Evolutionary conservation across 2,888 invertebrate species (phyloP), one percentile per base, ranked within the genome.

Genomic region (Entomobrya multifasciata): DNA sequence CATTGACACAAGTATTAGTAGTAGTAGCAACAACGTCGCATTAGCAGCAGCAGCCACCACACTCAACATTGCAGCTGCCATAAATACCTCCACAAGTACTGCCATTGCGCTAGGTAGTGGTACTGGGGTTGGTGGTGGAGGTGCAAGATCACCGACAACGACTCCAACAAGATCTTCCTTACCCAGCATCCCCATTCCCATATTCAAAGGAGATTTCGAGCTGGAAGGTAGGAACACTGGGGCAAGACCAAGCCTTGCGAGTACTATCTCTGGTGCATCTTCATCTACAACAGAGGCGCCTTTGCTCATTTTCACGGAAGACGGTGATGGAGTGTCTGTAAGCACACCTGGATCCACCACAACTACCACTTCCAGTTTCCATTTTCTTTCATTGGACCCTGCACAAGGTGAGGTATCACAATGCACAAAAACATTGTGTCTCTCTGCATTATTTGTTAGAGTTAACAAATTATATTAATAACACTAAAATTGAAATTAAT

Each of bases 221-320:
- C 79, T 72, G 79, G 77, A 85, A 20, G 80, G 76, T 17, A 62
- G 86, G 44, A 65, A 57, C n/a, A 80, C 76, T 30, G 76, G 49
- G 17, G 70, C 78, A 72, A 84, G 84, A 70, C 57, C 78, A 17
- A 86, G 79, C 55, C 72, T 79, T 36, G 86, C 86, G 3, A 80
- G 86, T 15, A 86, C 80, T 13, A 74, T 70, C 25, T 72, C 70
- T 0, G 79, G 52, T 20, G 65, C 65, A 6, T 65, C 79, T n/a
- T 52, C 55, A 44, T 76, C 74, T 0, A 65, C 86, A 11, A 72
- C 78, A 13, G 80, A 76, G 62, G 80, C 86, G n/a, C 86, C 86
- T 11, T 30, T 86, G 27, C 80, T 86, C 22, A 86, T 86, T 67
- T 86, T 86, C 47, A 86, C 86, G 0, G 86, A 86, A 65, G 86